These are phyloP conservation scores for Uria aalge DNA, from an alignment of 2,113 vertebrate species.

Conservation along the genomic window DNA sequence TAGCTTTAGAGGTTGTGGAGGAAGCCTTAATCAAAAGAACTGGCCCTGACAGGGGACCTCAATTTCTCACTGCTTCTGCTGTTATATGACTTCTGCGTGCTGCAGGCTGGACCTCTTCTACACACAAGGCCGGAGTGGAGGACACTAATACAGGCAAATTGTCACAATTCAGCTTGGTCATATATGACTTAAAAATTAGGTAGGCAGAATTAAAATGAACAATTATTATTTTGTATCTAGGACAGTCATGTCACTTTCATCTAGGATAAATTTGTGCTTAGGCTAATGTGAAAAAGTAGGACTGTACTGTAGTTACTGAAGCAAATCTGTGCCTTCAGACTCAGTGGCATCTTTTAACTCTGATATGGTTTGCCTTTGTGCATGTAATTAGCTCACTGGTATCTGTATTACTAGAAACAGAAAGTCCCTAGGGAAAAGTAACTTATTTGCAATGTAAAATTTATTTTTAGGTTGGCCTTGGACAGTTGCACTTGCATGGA, in stretches of 20 bases:
- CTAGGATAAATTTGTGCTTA: neutral
- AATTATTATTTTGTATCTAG: neutral
- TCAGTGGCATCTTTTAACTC: neutral
- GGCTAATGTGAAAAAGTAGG: neutral
- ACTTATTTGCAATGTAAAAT: neutral
- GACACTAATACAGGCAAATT: neutral
- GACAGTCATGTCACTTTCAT: neutral
- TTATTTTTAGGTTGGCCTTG: constrained; percentile 88
- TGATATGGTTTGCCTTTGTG: neutral
- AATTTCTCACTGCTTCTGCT: neutral
- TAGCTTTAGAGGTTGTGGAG: neutral
- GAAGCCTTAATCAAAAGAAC: neutral
- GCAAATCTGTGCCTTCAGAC: neutral
- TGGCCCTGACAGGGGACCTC: neutral
- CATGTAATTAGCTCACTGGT: neutral
- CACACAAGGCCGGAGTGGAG: neutral
- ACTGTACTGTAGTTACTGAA: neutral
- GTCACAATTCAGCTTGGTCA: neutral
- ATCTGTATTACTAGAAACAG: neutral
- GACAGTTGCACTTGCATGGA: constrained; percentile 94
- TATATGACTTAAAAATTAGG: neutral
- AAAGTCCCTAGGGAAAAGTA: neutral
- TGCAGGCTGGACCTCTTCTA: neutral
- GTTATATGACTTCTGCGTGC: neutral
- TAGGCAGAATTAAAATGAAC: neutral